Base-by-base conservation (phyloP, 2,888 invertebrate genomes). In the Aricia artaxerxes region DNA sequence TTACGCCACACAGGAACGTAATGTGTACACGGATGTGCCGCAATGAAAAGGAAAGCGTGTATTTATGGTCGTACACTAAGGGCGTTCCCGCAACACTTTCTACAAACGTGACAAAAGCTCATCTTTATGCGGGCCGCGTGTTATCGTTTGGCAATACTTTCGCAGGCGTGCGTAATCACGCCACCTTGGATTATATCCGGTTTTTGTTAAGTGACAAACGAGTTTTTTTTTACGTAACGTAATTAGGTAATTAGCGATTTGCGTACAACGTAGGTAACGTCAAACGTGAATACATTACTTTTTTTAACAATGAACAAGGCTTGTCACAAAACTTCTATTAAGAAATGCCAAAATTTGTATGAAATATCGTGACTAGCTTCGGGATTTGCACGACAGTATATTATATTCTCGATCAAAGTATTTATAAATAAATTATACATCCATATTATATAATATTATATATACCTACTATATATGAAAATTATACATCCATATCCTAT, bases 1-100 rank as follows among this genome's bases (percentile, higher is more conserved):
- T 78, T 44, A 61, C 86, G 88, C 86, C 91, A 92, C 83, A 82
- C 69, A 35, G 69, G 69, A 69, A 69, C 84, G 92, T 92, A 93
- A 93, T 88, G 85, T 88, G 88, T 89, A 91, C 87, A 82, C 87
- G 88, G 88, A 88, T 89, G 87, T 90, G 90, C 88, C 89, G 90
- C 89, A 91, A 90, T 89, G 91, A 92, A 94, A 93, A 91, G 85
- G 93, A 94, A 94, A 94, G 93, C 87, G 87, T 90, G 88, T 92
- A 92, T 93, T 92, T 92, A 93, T 92, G 89, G 88, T 89, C 88
- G 88, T 88, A 93, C 89, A 91, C 90, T 89, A 93, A 94, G 94
- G 94, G 94, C 93, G 91, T 91, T 89, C 93, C 94, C 93, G 93
- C 89, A 49, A 49, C 49, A 88, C 94, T 94, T 94, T 94, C 94